Base-by-base conservation (phyloP, 2,888 invertebrate species). In the Cephus pygmeus region DNA sequence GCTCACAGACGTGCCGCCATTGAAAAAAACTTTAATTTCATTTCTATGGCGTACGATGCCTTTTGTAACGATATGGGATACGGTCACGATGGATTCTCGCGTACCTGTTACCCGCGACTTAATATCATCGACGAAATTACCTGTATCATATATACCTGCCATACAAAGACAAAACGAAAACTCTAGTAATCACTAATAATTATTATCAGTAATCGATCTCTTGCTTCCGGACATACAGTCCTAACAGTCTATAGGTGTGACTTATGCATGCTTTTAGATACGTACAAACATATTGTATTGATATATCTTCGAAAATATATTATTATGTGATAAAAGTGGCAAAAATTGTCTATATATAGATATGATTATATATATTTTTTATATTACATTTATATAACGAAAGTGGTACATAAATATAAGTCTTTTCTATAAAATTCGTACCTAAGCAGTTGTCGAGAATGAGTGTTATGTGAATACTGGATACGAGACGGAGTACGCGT, bases 1-100 rank as follows among this genome's bases (percentile, higher is more conserved):
- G 34, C 34, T 69, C 78, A 80, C 81, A 82, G 81, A 82, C 80
- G 79, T 69, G 80, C 82, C 82, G 82, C 78, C 80, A 73, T 75
- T 77, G 76, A 68, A 79, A 12, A 76, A 15, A 77, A 75, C 75
- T 81, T 76, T 69, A 69, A 75, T 79, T 76, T 74, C 75, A 69
- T 73, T 81, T 71, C 73, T 75, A 77, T 75, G 75, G 35, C 12
- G 35, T 34, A 15, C 34, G 40, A 68, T 73, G 74, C 40, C 69
- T 76, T 74, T 34, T 71, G 75, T 79, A 40, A 78, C n/a, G 35
- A 76, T 33, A n/a, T 75, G 69, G 31, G 76, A 78, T 56, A 56
- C 40, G 40, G 23, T 23, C 9, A 23, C 6, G 40, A 56, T 23
- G 40, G 40, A 56, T 56, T 56, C 40, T 56, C 40, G 23, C 23